Evolutionary conservation across 2,797 vertebrate species (phyloP).

Genomic region (Serranus cabrilla): DNA sequence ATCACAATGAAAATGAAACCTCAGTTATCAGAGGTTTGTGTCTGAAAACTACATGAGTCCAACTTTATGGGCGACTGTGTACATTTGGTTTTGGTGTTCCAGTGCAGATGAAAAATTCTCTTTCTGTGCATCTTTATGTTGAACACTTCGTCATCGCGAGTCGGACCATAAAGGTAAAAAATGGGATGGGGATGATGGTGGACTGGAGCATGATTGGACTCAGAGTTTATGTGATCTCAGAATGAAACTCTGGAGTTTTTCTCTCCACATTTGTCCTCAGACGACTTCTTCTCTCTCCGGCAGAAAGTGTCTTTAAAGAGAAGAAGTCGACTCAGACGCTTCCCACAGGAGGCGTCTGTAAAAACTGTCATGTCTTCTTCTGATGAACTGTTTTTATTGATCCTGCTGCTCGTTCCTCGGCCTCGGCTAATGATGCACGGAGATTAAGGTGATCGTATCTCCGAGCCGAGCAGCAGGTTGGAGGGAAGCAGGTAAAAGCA

Average conservation of each 20-base stretch:
- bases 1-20: no score
- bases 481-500: no score
- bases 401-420: conserved; percentile 20
- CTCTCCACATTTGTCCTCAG: background rate
- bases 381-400: conserved; percentile 46
- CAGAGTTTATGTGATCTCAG: background rate
- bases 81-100: no score
- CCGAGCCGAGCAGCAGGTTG: no score
- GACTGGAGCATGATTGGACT: no score
- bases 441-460: conserved; percentile 14
- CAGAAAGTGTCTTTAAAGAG: background rate
- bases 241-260: background rate
- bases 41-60: no score
- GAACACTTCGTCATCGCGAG: no score
- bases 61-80: no score
- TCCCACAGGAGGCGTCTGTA: conserved; percentile 3
- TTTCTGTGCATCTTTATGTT: background rate
- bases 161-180: no score
- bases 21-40: no score
- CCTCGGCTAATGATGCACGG: conserved; percentile 43
- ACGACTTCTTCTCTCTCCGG: background rate
- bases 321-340: background rate
- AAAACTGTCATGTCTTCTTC: conserved; percentile 31
- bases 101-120: background rate
- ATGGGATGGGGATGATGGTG: no score